Percentiles rank a stretch among this genome's conserved stretches.
Evolutionary conservation across 2,113 vertebrate species (phyloP).

Genomic region (Gymnobelideus leadbeateri): DNA sequence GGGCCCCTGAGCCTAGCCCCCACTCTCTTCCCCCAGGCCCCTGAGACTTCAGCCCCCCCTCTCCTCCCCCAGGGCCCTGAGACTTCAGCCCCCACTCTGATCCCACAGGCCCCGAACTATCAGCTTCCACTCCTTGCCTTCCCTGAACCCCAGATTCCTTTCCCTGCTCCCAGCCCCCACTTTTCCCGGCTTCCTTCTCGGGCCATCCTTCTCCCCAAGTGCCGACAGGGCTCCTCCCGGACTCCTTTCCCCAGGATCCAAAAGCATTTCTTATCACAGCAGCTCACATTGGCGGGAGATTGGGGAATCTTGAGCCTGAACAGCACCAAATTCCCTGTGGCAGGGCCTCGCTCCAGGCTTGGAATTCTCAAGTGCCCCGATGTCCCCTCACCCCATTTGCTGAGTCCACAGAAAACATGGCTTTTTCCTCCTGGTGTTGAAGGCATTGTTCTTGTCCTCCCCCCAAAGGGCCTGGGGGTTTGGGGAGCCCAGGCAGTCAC

Average conservation of each 20-base stretch:
- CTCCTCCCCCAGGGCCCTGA: no score
- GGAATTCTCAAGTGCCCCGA: neutral
- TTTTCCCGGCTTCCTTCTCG: constrained; percentile 25
- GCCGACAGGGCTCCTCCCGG: constrained; percentile 68
- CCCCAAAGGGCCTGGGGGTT: neutral
- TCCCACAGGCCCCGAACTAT: no score
- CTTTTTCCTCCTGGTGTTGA: neutral
- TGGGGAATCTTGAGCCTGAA: constrained; percentile 1
- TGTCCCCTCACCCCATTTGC: neutral
- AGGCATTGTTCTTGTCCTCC: no score
- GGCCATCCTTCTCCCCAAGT: constrained; percentile 66
- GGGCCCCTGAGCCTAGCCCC: no score
- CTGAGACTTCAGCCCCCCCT: no score
- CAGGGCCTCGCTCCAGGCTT: neutral
- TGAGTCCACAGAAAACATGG: neutral
- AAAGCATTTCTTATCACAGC: constrained; percentile 71
- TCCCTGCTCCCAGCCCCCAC: neutral
- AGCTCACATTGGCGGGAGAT: constrained; percentile 59
- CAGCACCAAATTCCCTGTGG: neutral
- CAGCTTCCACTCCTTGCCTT: no score
- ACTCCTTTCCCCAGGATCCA: constrained; percentile 19
- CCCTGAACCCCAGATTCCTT: no score
- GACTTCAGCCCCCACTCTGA: no score
- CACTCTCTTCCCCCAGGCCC: no score
- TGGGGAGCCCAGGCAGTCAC: neutral